phyloP scores from a whole-genome alignment of 2,797 vertebrate species.

The Clamator glandarius region DNA sequence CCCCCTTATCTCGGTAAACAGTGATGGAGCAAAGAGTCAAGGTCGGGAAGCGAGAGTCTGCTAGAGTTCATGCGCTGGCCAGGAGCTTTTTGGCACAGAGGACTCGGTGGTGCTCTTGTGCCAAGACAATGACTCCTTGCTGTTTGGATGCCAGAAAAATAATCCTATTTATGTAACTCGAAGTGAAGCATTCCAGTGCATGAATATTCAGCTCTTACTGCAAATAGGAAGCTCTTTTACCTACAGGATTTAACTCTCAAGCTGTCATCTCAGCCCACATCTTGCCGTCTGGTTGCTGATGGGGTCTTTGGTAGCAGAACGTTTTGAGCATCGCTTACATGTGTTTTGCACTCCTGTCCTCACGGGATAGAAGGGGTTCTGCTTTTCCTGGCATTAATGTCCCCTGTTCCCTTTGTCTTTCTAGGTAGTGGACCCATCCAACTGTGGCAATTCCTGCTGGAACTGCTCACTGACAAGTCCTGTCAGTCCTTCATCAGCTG shows the following conservation, averaged over 20 bases:
- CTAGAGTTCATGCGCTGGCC: constrained; percentile 31
- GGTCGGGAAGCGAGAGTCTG: constrained; percentile 47
- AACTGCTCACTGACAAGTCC: constrained; percentile 98
- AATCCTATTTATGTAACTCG: constrained; percentile 61
- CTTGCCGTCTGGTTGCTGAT: neutral
- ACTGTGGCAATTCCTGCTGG: constrained; percentile 98
- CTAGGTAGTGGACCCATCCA: constrained; percentile 98
- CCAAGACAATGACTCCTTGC: constrained; percentile 32
- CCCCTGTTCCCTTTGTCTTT: constrained; percentile 5
- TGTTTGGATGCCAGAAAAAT: constrained; percentile 36
- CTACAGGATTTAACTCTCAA: neutral
- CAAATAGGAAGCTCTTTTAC: neutral
- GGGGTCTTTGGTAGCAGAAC: neutral
- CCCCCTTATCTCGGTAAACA: constrained; percentile 20
- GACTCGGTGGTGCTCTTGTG: neutral
- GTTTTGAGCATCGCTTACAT: neutral
- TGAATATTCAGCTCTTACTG: constrained; percentile 12
- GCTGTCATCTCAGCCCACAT: neutral
- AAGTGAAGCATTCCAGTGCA: neutral
- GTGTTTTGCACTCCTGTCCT: accelerated
- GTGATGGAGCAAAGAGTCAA: constrained; percentile 37
- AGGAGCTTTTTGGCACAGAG: constrained; percentile 21
- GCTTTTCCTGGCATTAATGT: neutral
- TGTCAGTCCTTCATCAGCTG: constrained; percentile 99
- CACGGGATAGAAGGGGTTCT: neutral